phyloP scores from a whole-genome alignment of 1,140 invertebrate species.

The Spodoptera frugiperda region DNA sequence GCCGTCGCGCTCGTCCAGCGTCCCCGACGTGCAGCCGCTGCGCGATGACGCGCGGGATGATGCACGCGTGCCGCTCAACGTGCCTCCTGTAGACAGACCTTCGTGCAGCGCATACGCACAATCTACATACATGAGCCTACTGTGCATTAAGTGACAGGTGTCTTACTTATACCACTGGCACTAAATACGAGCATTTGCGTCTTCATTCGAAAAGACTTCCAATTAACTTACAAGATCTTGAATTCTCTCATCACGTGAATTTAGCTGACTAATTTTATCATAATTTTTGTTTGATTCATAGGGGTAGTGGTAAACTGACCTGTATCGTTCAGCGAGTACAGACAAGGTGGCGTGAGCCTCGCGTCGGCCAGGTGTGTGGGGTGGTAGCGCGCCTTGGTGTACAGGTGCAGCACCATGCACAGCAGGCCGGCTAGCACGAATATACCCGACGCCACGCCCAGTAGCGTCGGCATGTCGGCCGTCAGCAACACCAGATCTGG shows the following conservation, averaged over 20 bases:
- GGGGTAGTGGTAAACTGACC: slow-evolving; percentile 56
- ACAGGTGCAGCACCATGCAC: slow-evolving; percentile 94
- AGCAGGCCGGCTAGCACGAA: slow-evolving; percentile 93
- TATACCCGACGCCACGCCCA: slow-evolving; percentile 93
- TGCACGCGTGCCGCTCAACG: slow-evolving; percentile 87
- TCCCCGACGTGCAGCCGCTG: slow-evolving; percentile 88
- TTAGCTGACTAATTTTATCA: too few relatives aligned
- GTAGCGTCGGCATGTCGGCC: slow-evolving; percentile 92
- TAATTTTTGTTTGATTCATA: too few relatives aligned
- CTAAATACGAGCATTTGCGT: not conserved
- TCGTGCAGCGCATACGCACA: not conserved
- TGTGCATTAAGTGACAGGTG: not conserved
- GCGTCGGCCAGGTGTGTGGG: slow-evolving; percentile 93
- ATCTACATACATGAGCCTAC: not conserved
- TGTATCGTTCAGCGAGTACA: slow-evolving; percentile 92
- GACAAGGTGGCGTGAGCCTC: slow-evolving; percentile 92
- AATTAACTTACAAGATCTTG: not conserved
- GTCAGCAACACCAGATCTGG: slow-evolving; percentile 93
- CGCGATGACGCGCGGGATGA: slow-evolving; percentile 90
- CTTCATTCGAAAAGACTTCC: not conserved
- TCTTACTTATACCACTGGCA: not conserved
- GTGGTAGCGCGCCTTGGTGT: slow-evolving; percentile 89
- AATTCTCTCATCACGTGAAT: too few relatives aligned
- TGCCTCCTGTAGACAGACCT: slow-evolving; percentile 68
- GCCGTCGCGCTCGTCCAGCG: slow-evolving; percentile 83